Conservation (phyloP, 2,888 invertebrate genomes). For the Apodemia hepburni region DNA sequence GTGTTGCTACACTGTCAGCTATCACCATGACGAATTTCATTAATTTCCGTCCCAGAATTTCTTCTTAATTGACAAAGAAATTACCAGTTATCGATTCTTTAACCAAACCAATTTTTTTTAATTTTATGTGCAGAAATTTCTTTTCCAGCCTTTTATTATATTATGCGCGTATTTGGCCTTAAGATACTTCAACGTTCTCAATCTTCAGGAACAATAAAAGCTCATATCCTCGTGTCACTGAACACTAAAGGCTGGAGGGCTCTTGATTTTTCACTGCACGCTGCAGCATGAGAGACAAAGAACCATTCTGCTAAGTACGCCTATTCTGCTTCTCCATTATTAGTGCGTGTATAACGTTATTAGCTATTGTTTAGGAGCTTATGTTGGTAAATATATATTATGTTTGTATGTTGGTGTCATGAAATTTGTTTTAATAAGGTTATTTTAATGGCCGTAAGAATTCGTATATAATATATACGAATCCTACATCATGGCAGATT, state of each 20-base stretch:
- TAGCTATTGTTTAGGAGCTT: background rate
- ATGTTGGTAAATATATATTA: background rate
- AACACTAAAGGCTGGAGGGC: constrained; percentile 24
- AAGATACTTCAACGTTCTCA: background rate
- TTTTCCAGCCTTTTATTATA: background rate
- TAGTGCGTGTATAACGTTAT: background rate
- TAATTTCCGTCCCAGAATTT: no score
- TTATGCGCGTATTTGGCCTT: background rate
- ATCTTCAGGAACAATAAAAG: constrained; percentile 12
- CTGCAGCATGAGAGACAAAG: constrained; percentile 26
- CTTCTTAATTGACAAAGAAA: no score
- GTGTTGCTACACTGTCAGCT: no score
- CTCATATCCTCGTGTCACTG: constrained; percentile 14
- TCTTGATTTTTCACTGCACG: constrained; percentile 26
- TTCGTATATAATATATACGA: no score
- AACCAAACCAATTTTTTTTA: no score
- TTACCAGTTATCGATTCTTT: no score
- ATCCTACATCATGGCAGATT: no score
- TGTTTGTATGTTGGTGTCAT: background rate
- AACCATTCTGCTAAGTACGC: constrained; percentile 18
- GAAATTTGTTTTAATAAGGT: background rate
- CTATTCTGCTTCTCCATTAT: background rate
- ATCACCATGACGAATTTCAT: no score
- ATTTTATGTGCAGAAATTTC: no score
- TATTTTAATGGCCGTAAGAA: no score